phyloP scores from a whole-genome alignment of 2,888 invertebrate species.

The Agrochola macilenta region DNA sequence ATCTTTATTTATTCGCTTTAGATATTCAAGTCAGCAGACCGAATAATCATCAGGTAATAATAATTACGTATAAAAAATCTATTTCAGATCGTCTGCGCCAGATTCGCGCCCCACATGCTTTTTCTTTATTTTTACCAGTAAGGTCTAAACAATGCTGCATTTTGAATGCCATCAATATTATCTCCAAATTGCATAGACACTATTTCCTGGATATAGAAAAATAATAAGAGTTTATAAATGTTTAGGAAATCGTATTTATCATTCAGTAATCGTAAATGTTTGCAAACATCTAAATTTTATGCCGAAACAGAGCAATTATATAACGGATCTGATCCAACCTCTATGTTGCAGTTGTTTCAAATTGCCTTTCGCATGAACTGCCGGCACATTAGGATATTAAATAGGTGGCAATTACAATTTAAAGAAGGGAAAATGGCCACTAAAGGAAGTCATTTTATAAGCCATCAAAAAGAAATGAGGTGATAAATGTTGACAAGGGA shows the following conservation, averaged over 20 bases:
- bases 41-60: conserved; percentile 57
- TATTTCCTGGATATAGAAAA: conserved; percentile 1
- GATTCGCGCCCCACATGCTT: conserved; percentile 46
- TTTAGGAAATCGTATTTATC: not conserved
- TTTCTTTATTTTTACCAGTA: conserved; percentile 25
- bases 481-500: not conserved
- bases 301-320: conserved; percentile 26
- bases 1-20: conserved; percentile 64
- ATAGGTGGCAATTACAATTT: not conserved
- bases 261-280: conserved; percentile 22
- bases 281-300: conserved; percentile 39
- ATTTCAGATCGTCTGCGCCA: conserved; percentile 62
- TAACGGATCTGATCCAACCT: conserved; percentile 19
- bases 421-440: not conserved
- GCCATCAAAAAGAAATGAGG: not conserved
- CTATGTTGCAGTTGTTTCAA: conserved; percentile 32
- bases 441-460: not conserved
- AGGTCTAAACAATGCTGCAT: conserved; percentile 33
- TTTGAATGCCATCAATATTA: conserved; percentile 19
- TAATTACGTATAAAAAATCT: conserved; percentile 51
- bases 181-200: conserved; percentile 17
- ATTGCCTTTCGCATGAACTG: conserved; percentile 15
- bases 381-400: not conserved
- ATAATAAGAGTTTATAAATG: not conserved
- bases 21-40: conserved; percentile 64